Base-by-base conservation (phyloP, 2,888 invertebrate species). In the Elmis aenea region DNA sequence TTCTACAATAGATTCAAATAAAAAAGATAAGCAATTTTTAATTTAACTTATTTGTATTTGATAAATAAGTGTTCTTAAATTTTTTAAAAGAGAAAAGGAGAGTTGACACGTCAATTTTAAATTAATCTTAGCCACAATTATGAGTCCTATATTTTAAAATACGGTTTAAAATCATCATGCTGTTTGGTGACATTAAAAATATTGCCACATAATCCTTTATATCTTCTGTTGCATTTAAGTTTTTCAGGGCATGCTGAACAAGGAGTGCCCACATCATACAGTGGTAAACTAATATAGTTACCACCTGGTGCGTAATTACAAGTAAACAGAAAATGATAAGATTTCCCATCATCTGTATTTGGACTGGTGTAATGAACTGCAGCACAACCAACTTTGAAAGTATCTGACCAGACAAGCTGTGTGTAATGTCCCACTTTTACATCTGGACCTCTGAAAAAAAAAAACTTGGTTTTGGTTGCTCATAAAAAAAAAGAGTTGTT, bases 291-390 rank as follows among this genome's bases (percentile, higher is more conserved):
- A 13, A 63, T 33, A 42, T 59, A 62, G 36, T 65, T 65, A 11
- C 66, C 66, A 9, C 62, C 64, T 3, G 65, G 64, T 11, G 60
- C 63, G 36, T 67, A 67, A 46, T 67, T 64, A 32, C 66, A 67
- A 3, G 58, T 64, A 10, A 65, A 51, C n/a, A 63, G 27, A 3
- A 62, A 33, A 29, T 59, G 54, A 41, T 64, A 51, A 59, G 61
- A 65, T 31, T 46, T 14, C 13, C 14, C 6, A 13, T 39, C 18
- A 34, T 32, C 18, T 27, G 31, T 6, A 10, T 28, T 16, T 37
- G 43, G 20, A 29, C 36, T 9, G 3, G 58, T 58, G 41, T 62
- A 67, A 22, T 51, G 58, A 11, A 56, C 47, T 8, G 55, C 41
- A 2, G 59, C 66, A 42, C 67, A 67, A 13, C 67, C 67, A 16